phyloP scores from a whole-genome alignment of 2,113 vertebrate genomes.

The Festucalex cinctus region DNA sequence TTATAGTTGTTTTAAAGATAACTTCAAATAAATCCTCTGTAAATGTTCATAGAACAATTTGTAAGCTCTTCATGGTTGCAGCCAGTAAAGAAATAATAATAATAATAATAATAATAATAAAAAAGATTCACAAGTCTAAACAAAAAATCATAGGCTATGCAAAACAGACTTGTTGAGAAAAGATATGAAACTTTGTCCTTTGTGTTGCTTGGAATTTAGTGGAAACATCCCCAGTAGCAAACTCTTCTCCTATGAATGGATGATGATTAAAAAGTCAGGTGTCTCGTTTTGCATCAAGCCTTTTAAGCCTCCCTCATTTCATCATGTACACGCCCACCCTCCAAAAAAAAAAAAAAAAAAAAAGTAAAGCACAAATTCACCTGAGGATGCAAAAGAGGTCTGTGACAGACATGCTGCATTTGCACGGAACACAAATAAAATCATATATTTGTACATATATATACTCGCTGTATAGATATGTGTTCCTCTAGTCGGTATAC shows the following conservation, averaged over 20 bases:
- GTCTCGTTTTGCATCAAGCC: neutral
- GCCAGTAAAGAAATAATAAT: conserved; percentile 16
- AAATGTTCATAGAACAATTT: conserved; percentile 34
- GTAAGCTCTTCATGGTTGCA: conserved; percentile 42
- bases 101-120: neutral
- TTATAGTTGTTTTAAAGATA: conserved; percentile 25
- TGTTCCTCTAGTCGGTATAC: conserved; percentile 45
- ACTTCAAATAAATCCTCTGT: conserved; percentile 30
- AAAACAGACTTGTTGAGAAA: conserved; percentile 11
- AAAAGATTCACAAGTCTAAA: neutral
- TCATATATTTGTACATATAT: conserved; percentile 68
- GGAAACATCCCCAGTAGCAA: conserved; percentile 4
- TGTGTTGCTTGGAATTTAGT: conserved; percentile 6
- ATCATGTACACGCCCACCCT: neutral
- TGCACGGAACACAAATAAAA: conserved; percentile 56
- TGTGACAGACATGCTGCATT: conserved; percentile 61
- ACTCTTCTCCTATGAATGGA: conserved; percentile 5
- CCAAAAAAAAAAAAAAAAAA: neutral
- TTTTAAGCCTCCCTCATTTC: neutral
- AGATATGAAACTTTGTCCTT: conserved; percentile 1
- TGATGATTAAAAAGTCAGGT: neutral
- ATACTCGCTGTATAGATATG: conserved; percentile 62
- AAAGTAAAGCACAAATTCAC: conserved; percentile 51
- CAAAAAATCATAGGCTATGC: neutral
- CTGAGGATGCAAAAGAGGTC: conserved; percentile 70